Evolutionary conservation across 2,113 vertebrate genomes (phyloP).

Genomic region (Catagonus wagneri): DNA sequence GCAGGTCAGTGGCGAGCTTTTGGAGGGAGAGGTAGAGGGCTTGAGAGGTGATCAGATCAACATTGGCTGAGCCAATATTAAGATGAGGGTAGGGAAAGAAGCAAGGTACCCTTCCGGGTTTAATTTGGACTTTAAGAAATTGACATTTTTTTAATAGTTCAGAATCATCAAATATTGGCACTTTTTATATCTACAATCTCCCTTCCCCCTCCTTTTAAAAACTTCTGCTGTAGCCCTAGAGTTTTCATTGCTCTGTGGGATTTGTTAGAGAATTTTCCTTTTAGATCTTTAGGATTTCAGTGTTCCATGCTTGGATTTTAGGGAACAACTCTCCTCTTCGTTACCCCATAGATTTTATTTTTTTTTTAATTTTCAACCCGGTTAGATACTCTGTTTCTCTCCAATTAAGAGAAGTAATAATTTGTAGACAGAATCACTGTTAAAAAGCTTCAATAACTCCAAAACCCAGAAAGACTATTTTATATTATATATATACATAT

Average conservation of each 20-base stretch:
- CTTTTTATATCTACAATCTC: neutral
- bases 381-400: neutral
- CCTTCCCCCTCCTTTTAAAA: neutral
- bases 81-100: too few species aligned
- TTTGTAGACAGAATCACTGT: neutral
- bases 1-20: neutral
- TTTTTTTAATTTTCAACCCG: neutral
- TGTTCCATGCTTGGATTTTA: neutral
- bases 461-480: neutral
- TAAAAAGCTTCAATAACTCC: neutral
- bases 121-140: neutral
- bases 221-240: fast-evolving
- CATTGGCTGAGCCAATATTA: neutral
- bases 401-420: neutral
- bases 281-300: neutral
- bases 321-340: neutral
- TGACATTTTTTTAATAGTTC: neutral
- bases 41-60: neutral
- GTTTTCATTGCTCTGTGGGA: neutral
- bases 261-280: neutral
- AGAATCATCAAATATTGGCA: neutral
- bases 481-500: neutral
- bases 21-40: neutral
- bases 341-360: neutral
- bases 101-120: neutral